A percentile compares a stretch with the other conserved stretches of the same genome.
Evolutionary conservation across 2,797 vertebrate species (phyloP).

Genomic region (Gephyroberyx darwinii): DNA sequence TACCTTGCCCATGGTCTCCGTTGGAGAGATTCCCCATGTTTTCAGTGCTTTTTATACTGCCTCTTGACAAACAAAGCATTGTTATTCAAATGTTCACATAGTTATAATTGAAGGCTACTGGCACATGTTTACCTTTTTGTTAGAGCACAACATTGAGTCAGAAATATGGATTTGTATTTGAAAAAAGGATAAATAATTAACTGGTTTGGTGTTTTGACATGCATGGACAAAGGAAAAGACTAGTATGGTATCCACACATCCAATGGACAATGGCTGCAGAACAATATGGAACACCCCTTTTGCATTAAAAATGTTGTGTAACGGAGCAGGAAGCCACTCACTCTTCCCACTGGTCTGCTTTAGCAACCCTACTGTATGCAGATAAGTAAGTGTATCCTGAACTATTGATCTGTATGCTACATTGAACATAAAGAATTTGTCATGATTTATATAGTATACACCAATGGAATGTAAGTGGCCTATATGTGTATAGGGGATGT

Average conservation of each 20-base stretch:
- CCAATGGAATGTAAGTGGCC: not conserved
- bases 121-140: constrained; percentile 84
- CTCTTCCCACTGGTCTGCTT: constrained; percentile 44
- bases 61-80: constrained; percentile 84
- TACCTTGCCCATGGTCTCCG: constrained; percentile 86
- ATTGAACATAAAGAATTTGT: constrained; percentile 21
- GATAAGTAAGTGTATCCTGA: constrained; percentile 39
- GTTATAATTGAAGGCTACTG: constrained; percentile 79
- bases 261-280: constrained; percentile 79
- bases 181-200: constrained; percentile 81
- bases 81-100: constrained; percentile 83
- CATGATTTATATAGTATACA: not conserved
- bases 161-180: constrained; percentile 85
- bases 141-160: constrained; percentile 78
- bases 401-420: constrained; percentile 10
- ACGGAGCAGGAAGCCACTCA: constrained; percentile 73
- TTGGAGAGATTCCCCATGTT: constrained; percentile 84
- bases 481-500: not conserved
- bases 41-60: constrained; percentile 84
- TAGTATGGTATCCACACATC: constrained; percentile 82
- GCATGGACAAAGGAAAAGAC: constrained; percentile 82
- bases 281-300: constrained; percentile 83
- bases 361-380: constrained; percentile 51
- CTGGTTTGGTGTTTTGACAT: constrained; percentile 81
- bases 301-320: constrained; percentile 79